A percentile compares a stretch with the other conserved stretches of the same genome.
Evolutionary conservation across 1,140 invertebrate genomes (phyloP).

Genomic region (Mya arenaria): DNA sequence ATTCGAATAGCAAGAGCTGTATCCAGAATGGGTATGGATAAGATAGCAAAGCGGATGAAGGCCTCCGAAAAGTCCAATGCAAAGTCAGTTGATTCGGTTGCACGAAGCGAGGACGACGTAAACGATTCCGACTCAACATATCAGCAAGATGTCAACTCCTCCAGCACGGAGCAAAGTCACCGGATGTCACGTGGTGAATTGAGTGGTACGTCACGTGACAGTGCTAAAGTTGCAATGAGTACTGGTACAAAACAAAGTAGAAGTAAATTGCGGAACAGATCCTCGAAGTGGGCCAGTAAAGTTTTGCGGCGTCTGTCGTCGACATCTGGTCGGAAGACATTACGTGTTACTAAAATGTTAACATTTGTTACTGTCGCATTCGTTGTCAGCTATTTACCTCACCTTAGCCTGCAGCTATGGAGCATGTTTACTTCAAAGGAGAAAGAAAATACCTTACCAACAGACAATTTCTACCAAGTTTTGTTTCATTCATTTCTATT

Average conservation of each 20-base stretch:
- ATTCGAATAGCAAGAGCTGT: conserved; percentile 37
- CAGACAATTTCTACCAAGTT: conserved; percentile 30
- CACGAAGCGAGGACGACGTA: not conserved
- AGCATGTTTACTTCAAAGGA: conserved; percentile 19
- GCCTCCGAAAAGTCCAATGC: not conserved
- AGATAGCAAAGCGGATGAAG: conserved; percentile 25
- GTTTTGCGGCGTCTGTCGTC: conserved; percentile 15
- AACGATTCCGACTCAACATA: not conserved
- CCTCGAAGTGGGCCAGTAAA: conserved; percentile 26
- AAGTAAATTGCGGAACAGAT: not conserved
- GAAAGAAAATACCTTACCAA: conserved; percentile 9
- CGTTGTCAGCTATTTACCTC: conserved; percentile 38
- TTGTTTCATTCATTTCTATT: conserved; percentile 49
- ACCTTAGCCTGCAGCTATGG: conserved; percentile 34
- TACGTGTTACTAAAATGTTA: conserved; percentile 52
- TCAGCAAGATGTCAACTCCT: not conserved
- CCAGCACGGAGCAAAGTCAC: not conserved
- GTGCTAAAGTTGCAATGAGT: not conserved
- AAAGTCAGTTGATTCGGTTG: not conserved
- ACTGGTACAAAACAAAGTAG: not conserved
- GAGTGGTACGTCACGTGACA: not conserved
- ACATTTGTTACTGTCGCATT: conserved; percentile 41
- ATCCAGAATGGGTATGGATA: conserved; percentile 38
- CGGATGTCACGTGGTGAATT: not conserved
- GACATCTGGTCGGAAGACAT: conserved; percentile 25